Base-by-base conservation (phyloP, 2,113 vertebrate species). In the Ailurus styani region DNA sequence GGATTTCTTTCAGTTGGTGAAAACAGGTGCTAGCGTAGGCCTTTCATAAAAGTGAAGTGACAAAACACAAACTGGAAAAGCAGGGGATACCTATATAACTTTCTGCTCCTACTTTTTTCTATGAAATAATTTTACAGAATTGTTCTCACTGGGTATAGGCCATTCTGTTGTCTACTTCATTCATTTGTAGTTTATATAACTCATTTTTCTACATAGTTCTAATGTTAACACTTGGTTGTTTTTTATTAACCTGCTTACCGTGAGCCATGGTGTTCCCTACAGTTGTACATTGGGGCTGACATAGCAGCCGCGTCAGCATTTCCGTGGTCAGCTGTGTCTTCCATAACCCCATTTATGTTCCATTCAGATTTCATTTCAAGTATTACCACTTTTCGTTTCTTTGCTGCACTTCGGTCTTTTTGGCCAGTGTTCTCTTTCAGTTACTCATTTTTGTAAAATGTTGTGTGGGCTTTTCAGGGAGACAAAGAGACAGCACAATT, bases 391-490 rank as follows among this genome's bases (percentile, higher is more conserved):
- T 90, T 55, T 64, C 45, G 3, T 88, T 96, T 95, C 37, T 92
- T 86, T 87, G 60, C 45, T 91, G 62, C 10, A 37, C 34, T 83
- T 84, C 70, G 25, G 17, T 60, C 55, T 52, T 94, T 94, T 60
- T 45, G 78, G 25, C 7, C n/a, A 60, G 40, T 93, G 87, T 93
- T 23, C n/a, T 96, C 75, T 96, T 95, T 87, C 12, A 29, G 8
- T 85, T 94, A 34, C n/a, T 95, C 23, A 1, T 60, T 90, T 96
- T 96, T 96, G 13, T 82, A 85, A 89, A 57, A 37, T 68, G 47
- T 94, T n/a, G 20, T 68, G 11, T 90, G 57, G 4, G 52, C 88
- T 82, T 89, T 40, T 66, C 47, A 15, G 37, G 47, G 17, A 52
- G 27, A 62, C 9, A 72, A 66, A 25, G 68, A 97, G 70, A 42